These are phyloP conservation scores for Lepeophtheirus nordmannii DNA, from an alignment of 2,888 invertebrate species.

Conservation along the genomic window DNA sequence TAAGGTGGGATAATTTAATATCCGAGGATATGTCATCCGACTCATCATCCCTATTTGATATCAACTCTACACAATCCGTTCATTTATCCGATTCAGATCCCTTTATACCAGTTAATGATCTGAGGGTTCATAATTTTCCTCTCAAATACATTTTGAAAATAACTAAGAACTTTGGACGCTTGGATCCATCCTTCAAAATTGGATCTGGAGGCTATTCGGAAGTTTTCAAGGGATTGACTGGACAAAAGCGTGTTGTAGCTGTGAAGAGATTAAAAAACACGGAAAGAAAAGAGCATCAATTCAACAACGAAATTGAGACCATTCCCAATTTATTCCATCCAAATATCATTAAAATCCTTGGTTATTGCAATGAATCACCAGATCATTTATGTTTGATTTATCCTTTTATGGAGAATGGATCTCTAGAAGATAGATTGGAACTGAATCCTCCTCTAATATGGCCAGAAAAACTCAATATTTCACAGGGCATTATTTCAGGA, in stretches of 20 bases:
- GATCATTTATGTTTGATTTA: slow-evolving; percentile 5
- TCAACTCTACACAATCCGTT: too few relatives aligned
- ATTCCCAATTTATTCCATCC: background rate
- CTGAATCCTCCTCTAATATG: background rate
- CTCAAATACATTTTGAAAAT: too few relatives aligned
- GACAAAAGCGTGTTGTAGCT: background rate
- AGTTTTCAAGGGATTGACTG: slow-evolving; percentile 6
- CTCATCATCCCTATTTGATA: too few relatives aligned
- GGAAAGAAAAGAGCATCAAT: background rate
- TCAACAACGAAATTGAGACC: background rate
- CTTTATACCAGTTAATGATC: too few relatives aligned
- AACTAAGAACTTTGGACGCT: too few relatives aligned
- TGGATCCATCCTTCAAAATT: background rate
- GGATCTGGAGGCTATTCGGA: background rate
- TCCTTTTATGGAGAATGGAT: slow-evolving; percentile 10
- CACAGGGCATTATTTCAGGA: background rate
- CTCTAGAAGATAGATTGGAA: background rate
- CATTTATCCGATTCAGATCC: too few relatives aligned
- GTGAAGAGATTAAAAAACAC: background rate
- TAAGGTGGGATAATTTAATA: too few relatives aligned
- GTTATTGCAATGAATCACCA: background rate
- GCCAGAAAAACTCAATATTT: background rate
- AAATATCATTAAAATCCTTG: background rate
- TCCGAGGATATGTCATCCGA: too few relatives aligned
- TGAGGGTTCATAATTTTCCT: too few relatives aligned